Base-by-base conservation (phyloP, 2,113 vertebrate species). In the Pedetes capensis region DNA sequence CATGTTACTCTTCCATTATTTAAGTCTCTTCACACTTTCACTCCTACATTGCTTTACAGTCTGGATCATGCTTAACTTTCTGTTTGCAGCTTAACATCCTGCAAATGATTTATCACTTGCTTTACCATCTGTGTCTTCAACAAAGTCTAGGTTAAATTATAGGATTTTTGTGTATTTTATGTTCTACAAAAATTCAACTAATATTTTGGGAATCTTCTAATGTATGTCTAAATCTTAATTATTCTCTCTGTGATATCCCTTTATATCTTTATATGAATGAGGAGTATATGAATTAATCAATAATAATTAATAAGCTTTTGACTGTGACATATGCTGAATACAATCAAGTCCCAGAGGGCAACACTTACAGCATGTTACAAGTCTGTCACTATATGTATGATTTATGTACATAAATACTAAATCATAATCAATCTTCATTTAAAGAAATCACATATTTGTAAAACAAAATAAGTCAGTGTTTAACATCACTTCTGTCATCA, bases 301-400 rank as follows among this genome's bases (percentile, higher is more conserved):
- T 95, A 96, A 95, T 79, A 95, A 94, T 95, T 93, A 97, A 95
- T 95, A 94, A 97, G 96, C 72, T 88, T 95, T 78, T 87, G 96
- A 87, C 94, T 95, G 68, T 90, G 96, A 91, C 96, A 97, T 95
- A 96, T 94, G 96, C 69, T 91, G 22, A 91, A 81, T 82, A 63
- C 57, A 86, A 47, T 88, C 64, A 82, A 85, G 69, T 95, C 96
- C 94, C 74, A 39, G 68, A 96, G 92, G 96, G 95, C 61, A 94
- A 85, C 72, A 86, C 74, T 55, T 85, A 71, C 91, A 93, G 68
- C 37, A 14, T 92, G 94, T 69, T 90, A 90, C 32, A 81, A 79
- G 68, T 85, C 95, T 96, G 92, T 92, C 95, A 94, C 76, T 95
- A 92, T 95, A 72, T 75, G 85, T 95, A 68, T 92, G 88, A 97